Evolutionary conservation across 2,888 invertebrate species (phyloP).

Genomic region (Rotaria macrura): DNA sequence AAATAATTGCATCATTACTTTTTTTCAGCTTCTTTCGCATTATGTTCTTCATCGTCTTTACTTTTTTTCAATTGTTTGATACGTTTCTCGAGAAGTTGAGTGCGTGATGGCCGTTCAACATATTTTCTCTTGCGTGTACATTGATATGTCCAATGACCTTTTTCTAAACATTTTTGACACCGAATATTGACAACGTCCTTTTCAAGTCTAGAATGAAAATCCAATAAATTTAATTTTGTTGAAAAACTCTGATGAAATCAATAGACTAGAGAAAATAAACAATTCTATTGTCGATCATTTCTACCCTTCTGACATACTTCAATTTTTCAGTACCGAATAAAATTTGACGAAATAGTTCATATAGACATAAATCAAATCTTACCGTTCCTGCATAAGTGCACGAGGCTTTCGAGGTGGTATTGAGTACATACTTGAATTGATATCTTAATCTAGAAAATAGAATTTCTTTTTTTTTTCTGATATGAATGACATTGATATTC

Average conservation of each 20-base stretch:
- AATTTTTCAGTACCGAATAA: too few relatives aligned
- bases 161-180: slow-evolving; percentile 79
- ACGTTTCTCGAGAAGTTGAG: slow-evolving; percentile 65
- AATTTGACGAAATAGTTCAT: too few relatives aligned
- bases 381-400: slow-evolving; percentile 11
- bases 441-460: not conserved
- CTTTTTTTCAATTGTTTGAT: slow-evolving; percentile 54
- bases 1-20: not conserved
- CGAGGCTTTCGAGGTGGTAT: slow-evolving; percentile 6
- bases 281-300: too few relatives aligned
- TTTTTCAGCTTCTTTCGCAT: not conserved
- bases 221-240: too few relatives aligned
- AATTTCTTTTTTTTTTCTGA: not conserved
- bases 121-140: slow-evolving; percentile 80
- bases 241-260: too few relatives aligned
- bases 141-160: slow-evolving; percentile 87
- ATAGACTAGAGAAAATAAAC: too few relatives aligned
- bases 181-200: slow-evolving; percentile 47
- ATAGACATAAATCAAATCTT: not conserved
- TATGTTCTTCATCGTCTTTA: not conserved
- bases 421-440: not conserved
- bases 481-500: too few relatives aligned
- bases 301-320: too few relatives aligned
- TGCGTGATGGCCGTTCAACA: slow-evolving; percentile 70
- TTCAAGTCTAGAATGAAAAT: not conserved